These are phyloP conservation scores for Hoplodrina blanda DNA, from an alignment of 2,888 invertebrate genomes.

Conservation along the genomic window DNA sequence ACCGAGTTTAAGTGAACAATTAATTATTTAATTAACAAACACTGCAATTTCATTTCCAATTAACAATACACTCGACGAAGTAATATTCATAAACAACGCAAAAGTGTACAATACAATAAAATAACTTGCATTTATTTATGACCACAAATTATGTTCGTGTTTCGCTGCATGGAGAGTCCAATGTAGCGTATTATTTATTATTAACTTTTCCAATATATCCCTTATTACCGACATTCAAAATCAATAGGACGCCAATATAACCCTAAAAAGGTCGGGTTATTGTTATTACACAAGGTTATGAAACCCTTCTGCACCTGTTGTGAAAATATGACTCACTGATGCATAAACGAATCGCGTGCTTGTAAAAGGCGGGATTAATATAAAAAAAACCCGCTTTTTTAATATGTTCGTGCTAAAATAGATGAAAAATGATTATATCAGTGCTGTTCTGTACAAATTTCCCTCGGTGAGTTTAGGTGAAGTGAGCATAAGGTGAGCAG, in stretches of 20 bases:
- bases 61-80: background rate
- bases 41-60: slow-evolving; percentile 12
- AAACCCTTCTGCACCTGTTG: slow-evolving; percentile 45
- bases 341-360: slow-evolving; percentile 40
- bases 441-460: too few species aligned
- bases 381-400: background rate
- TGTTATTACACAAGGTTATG: slow-evolving; percentile 34
- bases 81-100: slow-evolving; percentile 32
- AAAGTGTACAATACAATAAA: slow-evolving; percentile 6
- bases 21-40: background rate
- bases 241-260: slow-evolving; percentile 30
- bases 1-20: background rate
- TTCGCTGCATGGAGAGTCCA: background rate
- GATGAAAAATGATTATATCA: slow-evolving; percentile 25
- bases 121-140: slow-evolving; percentile 24
- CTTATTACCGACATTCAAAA: slow-evolving; percentile 29
- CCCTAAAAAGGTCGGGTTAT: slow-evolving; percentile 45
- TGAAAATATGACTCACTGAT: slow-evolving; percentile 33
- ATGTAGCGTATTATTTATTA: slow-evolving; percentile 23
- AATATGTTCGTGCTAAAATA: slow-evolving; percentile 3
- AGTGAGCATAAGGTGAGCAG: too few species aligned
- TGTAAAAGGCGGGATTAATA: slow-evolving; percentile 5
- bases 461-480: too few species aligned
- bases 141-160: background rate
- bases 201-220: slow-evolving; percentile 35